These are phyloP conservation scores for Trididemnum miniatum DNA, from an alignment of 23 tunicate genomes.

Conservation along the genomic window DNA sequence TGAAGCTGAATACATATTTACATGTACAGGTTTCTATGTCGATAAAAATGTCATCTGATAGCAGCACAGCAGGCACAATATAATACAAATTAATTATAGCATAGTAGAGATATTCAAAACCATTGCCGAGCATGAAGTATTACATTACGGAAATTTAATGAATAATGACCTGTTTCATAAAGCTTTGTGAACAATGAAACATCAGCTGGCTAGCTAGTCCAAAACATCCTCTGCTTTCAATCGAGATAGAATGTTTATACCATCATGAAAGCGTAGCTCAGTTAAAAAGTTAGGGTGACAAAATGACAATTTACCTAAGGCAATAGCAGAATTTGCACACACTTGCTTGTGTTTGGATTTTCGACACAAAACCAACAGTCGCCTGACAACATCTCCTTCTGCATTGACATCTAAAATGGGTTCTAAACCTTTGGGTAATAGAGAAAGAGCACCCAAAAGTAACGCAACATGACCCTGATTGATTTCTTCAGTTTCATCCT, in stretches of 20 bases:
- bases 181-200: background rate
- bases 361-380: conserved; percentile 65
- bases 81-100: too few relatives aligned
- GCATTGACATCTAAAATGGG: conserved; percentile 12
- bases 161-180: background rate
- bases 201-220: background rate
- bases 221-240: conserved; percentile 22
- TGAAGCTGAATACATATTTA: too few relatives aligned
- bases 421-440: background rate
- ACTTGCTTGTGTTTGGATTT: conserved; percentile 48
- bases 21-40: too few relatives aligned
- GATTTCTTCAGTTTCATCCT: conserved; percentile 23
- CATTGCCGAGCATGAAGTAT: too few relatives aligned
- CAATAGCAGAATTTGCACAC: conserved; percentile 61
- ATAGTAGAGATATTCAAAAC: too few relatives aligned
- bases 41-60: too few relatives aligned
- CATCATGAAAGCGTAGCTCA: conserved; percentile 66
- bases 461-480: conserved; percentile 81
- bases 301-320: conserved; percentile 72
- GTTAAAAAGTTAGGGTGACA: conserved; percentile 41
- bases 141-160: background rate
- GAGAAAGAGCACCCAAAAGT: conserved; percentile 56
- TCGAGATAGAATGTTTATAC: conserved; percentile 79
- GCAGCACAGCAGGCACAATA: too few relatives aligned
- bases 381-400: conserved; percentile 58